Evolutionary conservation across 2,797 vertebrate genomes (phyloP).

Genomic region (Chromobotia macracanthus): DNA sequence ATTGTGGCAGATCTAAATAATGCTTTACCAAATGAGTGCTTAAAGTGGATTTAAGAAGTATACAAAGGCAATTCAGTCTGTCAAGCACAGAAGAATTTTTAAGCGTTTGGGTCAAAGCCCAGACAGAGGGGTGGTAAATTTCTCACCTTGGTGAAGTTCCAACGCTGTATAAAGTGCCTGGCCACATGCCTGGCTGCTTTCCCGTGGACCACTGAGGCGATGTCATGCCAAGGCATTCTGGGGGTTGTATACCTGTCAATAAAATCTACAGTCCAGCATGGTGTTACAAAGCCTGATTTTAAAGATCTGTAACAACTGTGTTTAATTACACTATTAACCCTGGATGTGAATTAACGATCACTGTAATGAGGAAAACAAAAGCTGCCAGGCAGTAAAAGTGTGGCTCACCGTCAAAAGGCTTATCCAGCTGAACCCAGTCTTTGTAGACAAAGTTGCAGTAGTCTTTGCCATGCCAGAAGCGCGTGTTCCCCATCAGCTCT

Average conservation of each 20-base stretch:
- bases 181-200: constrained; percentile 89
- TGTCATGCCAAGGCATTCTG: constrained; percentile 98
- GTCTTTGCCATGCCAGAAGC: constrained; percentile 98
- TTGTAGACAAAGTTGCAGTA: constrained; percentile 98
- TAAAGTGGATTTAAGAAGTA: neutral
- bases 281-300: constrained; percentile 10
- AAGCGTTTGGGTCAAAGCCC: neutral
- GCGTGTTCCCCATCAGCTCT: constrained; percentile 89
- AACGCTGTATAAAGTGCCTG: constrained; percentile 96
- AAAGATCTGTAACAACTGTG: constrained; percentile 15
- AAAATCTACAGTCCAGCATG: constrained; percentile 80
- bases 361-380: neutral
- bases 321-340: constrained; percentile 27
- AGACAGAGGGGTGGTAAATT: constrained; percentile 13
- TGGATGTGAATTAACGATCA: constrained; percentile 11
- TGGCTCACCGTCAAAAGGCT: constrained; percentile 91
- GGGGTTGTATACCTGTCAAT: constrained; percentile 92
- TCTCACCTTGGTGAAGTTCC: constrained; percentile 93
- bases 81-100: constrained; percentile 9
- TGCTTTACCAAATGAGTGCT: neutral
- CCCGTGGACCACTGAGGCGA: constrained; percentile 89
- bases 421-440: constrained; percentile 97
- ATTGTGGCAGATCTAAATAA: neutral
- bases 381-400: constrained; percentile 8
- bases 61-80: neutral